phyloP scores from a whole-genome alignment of 2,888 invertebrate species.

The Plagodis pulveraria region DNA sequence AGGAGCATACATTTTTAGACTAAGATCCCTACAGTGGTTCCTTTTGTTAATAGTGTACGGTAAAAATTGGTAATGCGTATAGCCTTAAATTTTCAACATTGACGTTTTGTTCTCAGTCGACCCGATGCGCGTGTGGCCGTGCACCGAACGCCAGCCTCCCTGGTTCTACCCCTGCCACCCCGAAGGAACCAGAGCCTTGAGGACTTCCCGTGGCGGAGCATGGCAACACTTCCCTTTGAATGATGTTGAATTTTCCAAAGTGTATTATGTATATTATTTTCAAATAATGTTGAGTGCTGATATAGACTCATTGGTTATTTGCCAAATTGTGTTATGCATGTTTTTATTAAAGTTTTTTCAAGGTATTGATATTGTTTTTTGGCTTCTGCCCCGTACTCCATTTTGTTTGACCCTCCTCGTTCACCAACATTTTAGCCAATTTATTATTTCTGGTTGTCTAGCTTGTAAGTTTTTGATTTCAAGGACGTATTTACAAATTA shows the following conservation, averaged over 20 bases:
- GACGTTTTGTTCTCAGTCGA: constrained; percentile 44
- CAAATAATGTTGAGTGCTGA: background rate
- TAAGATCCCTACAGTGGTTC: no score
- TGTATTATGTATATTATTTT: background rate
- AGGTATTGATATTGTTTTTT: background rate
- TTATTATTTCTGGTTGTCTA: no score
- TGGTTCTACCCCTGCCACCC: constrained; percentile 43
- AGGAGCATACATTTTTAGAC: no score
- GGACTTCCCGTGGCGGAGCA: constrained; percentile 48
- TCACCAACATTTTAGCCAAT: no score
- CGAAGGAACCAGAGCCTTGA: constrained; percentile 42
- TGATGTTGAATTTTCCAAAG: constrained; percentile 11
- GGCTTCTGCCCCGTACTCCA: background rate
- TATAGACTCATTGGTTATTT: background rate
- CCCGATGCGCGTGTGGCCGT: constrained; percentile 57
- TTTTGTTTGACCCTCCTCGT: no score
- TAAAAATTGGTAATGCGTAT: no score
- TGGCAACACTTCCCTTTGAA: constrained; percentile 39
- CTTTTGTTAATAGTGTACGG: no score
- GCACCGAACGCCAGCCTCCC: constrained; percentile 50
- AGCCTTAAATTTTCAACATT: background rate
- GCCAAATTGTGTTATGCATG: background rate
- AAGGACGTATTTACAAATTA: no score
- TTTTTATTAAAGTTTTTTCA: background rate
- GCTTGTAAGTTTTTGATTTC: no score